Base-by-base conservation (phyloP, 2,888 invertebrate genomes). In the Yponomeuta malinellus region DNA sequence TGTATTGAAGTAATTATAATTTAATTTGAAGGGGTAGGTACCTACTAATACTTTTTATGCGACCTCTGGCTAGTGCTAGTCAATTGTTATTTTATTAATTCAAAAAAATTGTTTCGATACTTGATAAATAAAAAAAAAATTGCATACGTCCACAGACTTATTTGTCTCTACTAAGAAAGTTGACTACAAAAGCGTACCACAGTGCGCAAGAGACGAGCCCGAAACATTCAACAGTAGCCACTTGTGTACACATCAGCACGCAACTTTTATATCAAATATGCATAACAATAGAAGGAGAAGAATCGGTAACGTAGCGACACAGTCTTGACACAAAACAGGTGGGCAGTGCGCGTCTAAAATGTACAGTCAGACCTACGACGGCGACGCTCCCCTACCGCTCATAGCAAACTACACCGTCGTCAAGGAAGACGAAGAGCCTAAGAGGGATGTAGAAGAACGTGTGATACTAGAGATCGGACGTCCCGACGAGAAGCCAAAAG, bases 381-480 rank as follows among this genome's bases (percentile, higher is more conserved):
- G 86, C 2, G 90, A 91, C 72, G 79, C 88, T 0, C 91, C 91
- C 0, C 72, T 91, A 73, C 90, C 91, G 10, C 77, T 92, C 0
- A 85, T 86, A 77, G 89, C 90, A 0, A 88, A 87, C 75, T 90
- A 90, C 74, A 85, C 88, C 37, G 83, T 87, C 0, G 80, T 86
- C 1, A 90, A 89, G 80, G 86, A 86, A 74, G 76, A 73, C 43
- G 85, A 87, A n/a, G 80, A 80, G 64, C 87, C 87, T 59, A 89
- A 88, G 74, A 82, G 86, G 37, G 88, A 88, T 63, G 71, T 78
- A 72, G 91, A 90, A 74, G 90, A 90, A 3, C 79, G 88, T 1
- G 88, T 93, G 0, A 91, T 93, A 72, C 80, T 93, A 72, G 93
- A 93, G 82, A 93, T 93, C 74, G 93, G 93, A 6, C 80, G 89